Conservation (phyloP, 2,888 invertebrate species). For the Leucania comma region DNA sequence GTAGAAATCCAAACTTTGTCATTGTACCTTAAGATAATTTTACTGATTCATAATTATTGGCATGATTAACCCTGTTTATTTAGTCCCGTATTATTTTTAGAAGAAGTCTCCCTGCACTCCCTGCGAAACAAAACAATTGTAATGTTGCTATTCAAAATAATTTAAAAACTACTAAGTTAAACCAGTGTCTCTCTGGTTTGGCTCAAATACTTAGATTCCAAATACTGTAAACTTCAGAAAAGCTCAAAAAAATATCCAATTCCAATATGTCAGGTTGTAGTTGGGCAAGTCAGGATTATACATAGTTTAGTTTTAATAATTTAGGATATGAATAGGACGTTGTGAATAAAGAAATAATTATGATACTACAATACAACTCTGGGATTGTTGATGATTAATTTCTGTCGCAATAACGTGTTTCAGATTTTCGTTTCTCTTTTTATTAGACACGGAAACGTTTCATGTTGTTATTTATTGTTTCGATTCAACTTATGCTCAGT, state of each 20-base stretch:
- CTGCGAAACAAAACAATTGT: too few relatives aligned
- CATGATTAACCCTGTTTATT: neutral
- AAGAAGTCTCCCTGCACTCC: too few relatives aligned
- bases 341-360: conserved; percentile 71
- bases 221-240: conserved; percentile 30
- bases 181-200: neutral
- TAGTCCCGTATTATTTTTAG: too few relatives aligned
- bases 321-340: conserved; percentile 72
- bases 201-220: conserved; percentile 47
- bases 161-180: conserved; percentile 15
- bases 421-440: conserved; percentile 62
- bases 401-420: conserved; percentile 63
- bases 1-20: neutral
- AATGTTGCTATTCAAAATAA: conserved; percentile 9
- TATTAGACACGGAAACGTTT: conserved; percentile 70
- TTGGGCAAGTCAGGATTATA: conserved; percentile 74
- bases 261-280: conserved; percentile 84
- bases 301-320: conserved; percentile 71
- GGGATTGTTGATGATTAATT: conserved; percentile 66
- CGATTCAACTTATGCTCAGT: conserved; percentile 71
- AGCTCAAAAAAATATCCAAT: conserved; percentile 60
- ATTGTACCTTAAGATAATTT: neutral
- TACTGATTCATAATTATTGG: neutral
- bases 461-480: conserved; percentile 84
- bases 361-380: conserved; percentile 68